Evolutionary conservation across 2,113 vertebrate genomes (phyloP), one percentile per base, ranked within the genome.

Genomic region (Brachyhypopomus occidentalis): DNA sequence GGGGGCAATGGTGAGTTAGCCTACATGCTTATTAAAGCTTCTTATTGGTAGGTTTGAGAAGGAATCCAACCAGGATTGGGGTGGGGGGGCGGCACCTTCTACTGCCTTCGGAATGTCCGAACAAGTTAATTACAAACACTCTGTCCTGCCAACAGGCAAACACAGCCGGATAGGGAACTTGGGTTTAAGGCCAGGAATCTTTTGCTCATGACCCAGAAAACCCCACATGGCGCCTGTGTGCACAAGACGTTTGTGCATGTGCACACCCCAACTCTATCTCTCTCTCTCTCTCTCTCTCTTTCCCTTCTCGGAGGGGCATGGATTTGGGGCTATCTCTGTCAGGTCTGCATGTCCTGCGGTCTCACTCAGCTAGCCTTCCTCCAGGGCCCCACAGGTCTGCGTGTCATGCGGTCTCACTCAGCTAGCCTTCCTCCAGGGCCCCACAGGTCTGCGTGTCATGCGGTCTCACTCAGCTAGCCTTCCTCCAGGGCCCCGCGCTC

Each of bases 351-450:
- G 77, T 84, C 83, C 56, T 60, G 66, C 79, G 67, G 60, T 14
- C 55, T 48, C 59, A 38, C 75, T 73, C 63, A 60, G 77, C 72
- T 79, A 63, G 75, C 77, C 64, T 84, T 55, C 75, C 79, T 83
- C 71, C 75, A 17, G 80, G 84, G 84, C 80, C 78, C 86, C 30
- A 30, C 73, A 75, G 75, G 71, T 64, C 80, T 75, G 71, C 69
- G 73, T 83, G 77, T 84, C 83, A 62, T 60, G 66, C 75, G 67
- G 60, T 14, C 55, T 48, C 59, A 38, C 75, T 73, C 63, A 60
- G 77, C 72, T 79, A 63, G 75, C 77, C 64, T 84, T 55, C 75
- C 79, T 83, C 74, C 75, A 17, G 80, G 84, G 84, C 80, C 78
- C 86, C 30, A 30, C 73, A 75, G 75, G 71, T 64, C 80, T 75